These are phyloP conservation scores for Dasypogon diadema DNA, from an alignment of 2,888 invertebrate species.

Conservation along the genomic window DNA sequence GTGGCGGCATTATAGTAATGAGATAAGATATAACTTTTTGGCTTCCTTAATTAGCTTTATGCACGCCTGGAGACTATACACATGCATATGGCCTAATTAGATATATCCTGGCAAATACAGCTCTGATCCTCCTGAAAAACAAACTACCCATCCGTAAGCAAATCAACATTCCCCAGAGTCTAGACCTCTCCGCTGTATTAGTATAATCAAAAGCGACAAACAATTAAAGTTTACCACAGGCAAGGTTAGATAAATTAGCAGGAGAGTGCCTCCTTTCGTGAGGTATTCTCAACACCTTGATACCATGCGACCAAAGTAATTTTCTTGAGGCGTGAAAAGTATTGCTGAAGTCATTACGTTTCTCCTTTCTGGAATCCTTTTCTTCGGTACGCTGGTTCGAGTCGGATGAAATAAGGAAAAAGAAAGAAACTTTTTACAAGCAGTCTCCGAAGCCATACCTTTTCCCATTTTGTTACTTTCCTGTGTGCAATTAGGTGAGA, in stretches of 20 bases:
- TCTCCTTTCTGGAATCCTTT: conserved; percentile 42
- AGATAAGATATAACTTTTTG: neutral
- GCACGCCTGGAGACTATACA: neutral
- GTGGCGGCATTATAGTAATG: neutral
- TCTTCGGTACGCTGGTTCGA: conserved; percentile 10
- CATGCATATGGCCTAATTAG: conserved; percentile 9
- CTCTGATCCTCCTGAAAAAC: neutral
- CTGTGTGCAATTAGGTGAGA: conserved; percentile 56
- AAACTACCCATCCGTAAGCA: neutral
- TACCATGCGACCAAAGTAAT: conserved; percentile 54
- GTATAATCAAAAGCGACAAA: conserved; percentile 45
- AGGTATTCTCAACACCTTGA: conserved; percentile 24
- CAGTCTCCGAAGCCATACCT: conserved; percentile 53
- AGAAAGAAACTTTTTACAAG: conserved; percentile 53
- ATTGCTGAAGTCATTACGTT: conserved; percentile 56
- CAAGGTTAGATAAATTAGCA: conserved; percentile 47
- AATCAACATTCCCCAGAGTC: conserved; percentile 1
- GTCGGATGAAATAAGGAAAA: conserved; percentile 45
- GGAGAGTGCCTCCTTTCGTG: conserved; percentile 2
- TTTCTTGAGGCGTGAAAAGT: conserved; percentile 55
- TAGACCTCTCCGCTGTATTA: neutral
- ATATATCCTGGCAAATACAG: neutral
- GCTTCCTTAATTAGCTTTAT: conserved; percentile 30
- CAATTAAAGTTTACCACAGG: conserved; percentile 48
- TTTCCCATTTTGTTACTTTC: conserved; percentile 54